These are phyloP conservation scores for Lottia gigantea DNA, from an alignment of 2,888 invertebrate genomes.

Conservation along the genomic window DNA sequence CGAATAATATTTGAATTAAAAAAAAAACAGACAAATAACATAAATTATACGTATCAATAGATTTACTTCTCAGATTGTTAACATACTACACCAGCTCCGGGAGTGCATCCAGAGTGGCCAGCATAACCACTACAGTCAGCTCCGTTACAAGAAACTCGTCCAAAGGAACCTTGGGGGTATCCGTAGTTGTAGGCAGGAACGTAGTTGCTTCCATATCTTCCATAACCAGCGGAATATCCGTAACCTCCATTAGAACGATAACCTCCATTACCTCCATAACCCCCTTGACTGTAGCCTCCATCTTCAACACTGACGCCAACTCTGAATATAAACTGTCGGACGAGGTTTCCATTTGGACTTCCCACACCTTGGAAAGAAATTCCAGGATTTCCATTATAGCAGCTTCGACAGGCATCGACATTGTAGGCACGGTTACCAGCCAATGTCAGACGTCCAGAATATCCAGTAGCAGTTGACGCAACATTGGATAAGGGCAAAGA, in stretches of 20 bases:
- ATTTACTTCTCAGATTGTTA: no score
- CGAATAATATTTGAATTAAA: no score
- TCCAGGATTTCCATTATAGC: background rate
- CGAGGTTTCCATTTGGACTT: background rate
- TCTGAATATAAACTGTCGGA: background rate
- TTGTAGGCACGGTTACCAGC: background rate
- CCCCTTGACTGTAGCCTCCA: background rate
- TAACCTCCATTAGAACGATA: no score
- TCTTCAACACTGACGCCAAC: background rate
- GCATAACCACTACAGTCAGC: no score
- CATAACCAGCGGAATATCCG: background rate
- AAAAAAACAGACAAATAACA: no score
- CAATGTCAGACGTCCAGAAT: background rate
- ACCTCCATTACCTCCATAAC: background rate
- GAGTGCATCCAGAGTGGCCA: no score
- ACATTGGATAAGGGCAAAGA: conserved; percentile 2
- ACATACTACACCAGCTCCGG: no score
- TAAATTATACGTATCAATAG: no score
- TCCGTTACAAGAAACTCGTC: no score
- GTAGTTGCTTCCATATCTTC: background rate
- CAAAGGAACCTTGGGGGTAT: no score
- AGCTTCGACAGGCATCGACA: background rate
- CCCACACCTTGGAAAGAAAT: background rate
- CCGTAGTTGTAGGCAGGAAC: no score
- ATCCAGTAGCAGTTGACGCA: background rate